These are phyloP conservation scores for Potamarius usumacintae DNA, from an alignment of 2,113 vertebrate genomes.

Conservation along the genomic window DNA sequence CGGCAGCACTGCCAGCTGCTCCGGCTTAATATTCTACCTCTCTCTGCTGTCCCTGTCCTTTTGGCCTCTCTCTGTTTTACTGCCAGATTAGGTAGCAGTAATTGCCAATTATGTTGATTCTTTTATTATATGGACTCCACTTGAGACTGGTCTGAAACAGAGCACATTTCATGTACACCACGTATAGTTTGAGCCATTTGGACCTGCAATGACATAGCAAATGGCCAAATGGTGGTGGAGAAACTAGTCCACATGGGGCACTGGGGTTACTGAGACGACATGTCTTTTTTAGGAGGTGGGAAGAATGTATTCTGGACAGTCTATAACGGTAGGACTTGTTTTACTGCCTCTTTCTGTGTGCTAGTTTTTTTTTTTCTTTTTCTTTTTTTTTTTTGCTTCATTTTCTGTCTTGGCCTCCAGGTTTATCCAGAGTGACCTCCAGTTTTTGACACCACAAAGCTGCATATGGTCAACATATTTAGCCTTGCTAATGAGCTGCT, in stretches of 20 bases:
- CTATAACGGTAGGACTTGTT: not conserved
- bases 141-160: conserved; percentile 53
- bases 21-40: conserved; percentile 58
- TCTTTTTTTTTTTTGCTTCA: not conserved
- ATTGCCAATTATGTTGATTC: conserved; percentile 62
- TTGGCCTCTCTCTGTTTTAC: conserved; percentile 63
- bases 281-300: conserved; percentile 30
- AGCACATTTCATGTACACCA: conserved; percentile 60
- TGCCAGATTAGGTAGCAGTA: conserved; percentile 60
- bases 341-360: not conserved
- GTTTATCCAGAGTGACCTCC: conserved; percentile 32
- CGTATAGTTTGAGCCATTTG: conserved; percentile 57
- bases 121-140: conserved; percentile 60
- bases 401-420: conserved; percentile 30
- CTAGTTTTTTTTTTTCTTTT: conserved; percentile 17
- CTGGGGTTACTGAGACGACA: conserved; percentile 49
- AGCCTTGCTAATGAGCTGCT: conserved; percentile 31
- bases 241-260: conserved; percentile 35
- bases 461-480: not conserved
- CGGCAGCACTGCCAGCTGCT: conserved; percentile 54
- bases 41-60: conserved; percentile 59
- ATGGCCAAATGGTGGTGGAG: conserved; percentile 47
- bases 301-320: conserved; percentile 19
- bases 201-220: conserved; percentile 52
- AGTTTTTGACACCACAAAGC: conserved; percentile 31